These are phyloP conservation scores for Tetragnatha montana DNA, from an alignment of 2,888 invertebrate species.

Conservation along the genomic window DNA sequence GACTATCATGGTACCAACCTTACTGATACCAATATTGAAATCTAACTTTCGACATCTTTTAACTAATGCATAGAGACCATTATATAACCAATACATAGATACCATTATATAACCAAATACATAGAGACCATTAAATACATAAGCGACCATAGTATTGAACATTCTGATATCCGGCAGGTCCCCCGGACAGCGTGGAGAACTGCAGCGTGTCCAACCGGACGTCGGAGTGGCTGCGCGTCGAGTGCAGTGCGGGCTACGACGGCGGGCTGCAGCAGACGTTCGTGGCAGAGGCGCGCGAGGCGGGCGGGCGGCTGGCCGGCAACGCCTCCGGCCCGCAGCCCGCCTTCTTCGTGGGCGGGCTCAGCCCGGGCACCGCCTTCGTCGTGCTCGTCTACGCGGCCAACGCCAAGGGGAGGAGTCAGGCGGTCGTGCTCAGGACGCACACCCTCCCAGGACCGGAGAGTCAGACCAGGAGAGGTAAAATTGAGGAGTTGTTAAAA, in stretches of 20 bases:
- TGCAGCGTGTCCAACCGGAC: conserved; percentile 93
- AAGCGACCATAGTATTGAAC: too few relatives aligned
- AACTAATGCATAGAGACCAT: too few relatives aligned
- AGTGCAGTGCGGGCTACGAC: conserved; percentile 91
- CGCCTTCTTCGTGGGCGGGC: conserved; percentile 67
- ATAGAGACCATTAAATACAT: not conserved
- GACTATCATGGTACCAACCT: too few relatives aligned
- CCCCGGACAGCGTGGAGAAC: conserved; percentile 90
- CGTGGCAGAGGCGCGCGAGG: conserved; percentile 82
- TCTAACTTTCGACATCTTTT: too few relatives aligned
- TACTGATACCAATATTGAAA: too few relatives aligned
- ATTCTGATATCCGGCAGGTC: conserved; percentile 80
- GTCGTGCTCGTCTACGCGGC: conserved; percentile 72
- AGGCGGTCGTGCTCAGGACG: conserved; percentile 70
- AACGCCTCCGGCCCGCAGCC: conserved; percentile 69
- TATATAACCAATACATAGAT: too few relatives aligned
- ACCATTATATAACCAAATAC: too few relatives aligned
- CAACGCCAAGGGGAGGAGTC: conserved; percentile 73
- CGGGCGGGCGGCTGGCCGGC: conserved; percentile 66
- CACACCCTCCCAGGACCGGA: conserved; percentile 72
- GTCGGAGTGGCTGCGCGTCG: conserved; percentile 87
- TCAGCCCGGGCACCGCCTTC: conserved; percentile 71
- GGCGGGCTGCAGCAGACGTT: conserved; percentile 92
- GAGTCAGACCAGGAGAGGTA: conserved; percentile 72
- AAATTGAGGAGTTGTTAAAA: conserved; percentile 14